Evolutionary conservation across 2,113 vertebrate genomes (phyloP), one percentile per base, ranked within the genome.

Genomic region (Embiotoca jacksoni): DNA sequence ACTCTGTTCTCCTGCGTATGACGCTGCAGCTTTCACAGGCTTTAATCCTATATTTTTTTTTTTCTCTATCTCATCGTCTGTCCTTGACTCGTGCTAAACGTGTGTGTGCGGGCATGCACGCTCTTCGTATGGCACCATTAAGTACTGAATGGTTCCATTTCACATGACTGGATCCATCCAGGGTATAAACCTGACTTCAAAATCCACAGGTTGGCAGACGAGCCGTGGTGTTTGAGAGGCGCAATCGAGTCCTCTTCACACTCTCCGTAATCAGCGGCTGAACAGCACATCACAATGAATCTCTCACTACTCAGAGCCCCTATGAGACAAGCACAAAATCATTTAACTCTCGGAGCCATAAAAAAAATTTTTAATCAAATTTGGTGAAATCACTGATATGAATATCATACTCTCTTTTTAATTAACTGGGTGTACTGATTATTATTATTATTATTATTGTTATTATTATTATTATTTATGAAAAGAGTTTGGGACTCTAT

Each of bases 31-130:
- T 78, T 80, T 76, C 37, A 62, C 57, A 47, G 14, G 57, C 61
- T 64, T 79, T 84, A 77, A 92, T 85, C 71, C 80, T 55, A 23
- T 70, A 23, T 70, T 41, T 53, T 66, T 44, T 44, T 39, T 66
- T 46, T 13, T 13, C 8, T 35, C 4, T 9, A 58, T 70, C 50
- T 61, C 66, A 16, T 62, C 49, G 39, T 71, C 36, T 63, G 53
- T 62, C 52, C 53, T 5, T 60, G 72, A 66, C 58, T 58, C 6
- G 1, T 59, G 47, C 30, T 30, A 3, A 56, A 56, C 50, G 14
- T 32, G 60, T 59, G 16, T 39, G 60, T 30, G 23, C 11, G 13
- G n/a, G n/a, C 15, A 1, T 58, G 13, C 10, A 13, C 70, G 10
- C 35, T 44, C 35, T 37, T 63, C 8, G 10, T 46, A 53, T 13